Conservation (phyloP, 2,113 vertebrate genomes). For the Chroicocephalus ridibundus region DNA sequence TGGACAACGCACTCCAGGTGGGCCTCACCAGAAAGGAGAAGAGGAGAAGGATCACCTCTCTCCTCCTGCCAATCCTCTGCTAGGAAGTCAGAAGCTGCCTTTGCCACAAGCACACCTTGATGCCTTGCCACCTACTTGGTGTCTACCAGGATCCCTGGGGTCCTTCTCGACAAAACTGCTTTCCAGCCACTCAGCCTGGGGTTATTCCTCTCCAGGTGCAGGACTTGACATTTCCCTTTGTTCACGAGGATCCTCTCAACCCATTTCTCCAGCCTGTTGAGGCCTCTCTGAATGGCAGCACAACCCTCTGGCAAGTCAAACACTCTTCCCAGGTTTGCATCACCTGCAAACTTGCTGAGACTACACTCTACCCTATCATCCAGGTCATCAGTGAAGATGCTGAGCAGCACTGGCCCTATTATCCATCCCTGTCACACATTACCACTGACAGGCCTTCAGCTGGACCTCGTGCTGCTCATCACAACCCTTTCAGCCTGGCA, state of each 20-base stretch:
- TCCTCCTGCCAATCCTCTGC: not conserved
- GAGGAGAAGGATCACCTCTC: not conserved
- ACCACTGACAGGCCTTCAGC: not conserved
- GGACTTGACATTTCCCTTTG: not conserved
- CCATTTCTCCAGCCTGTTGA: not conserved
- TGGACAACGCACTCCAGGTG: not conserved
- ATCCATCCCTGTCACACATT: too few species aligned
- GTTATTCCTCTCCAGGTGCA: not conserved
- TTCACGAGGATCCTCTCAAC: not conserved
- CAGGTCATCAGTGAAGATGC: not conserved
- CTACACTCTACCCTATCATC: not conserved
- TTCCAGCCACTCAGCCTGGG: not conserved
- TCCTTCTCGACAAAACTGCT: not conserved
- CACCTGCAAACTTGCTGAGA: not conserved
- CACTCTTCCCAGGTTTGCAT: not conserved
- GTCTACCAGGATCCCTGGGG: not conserved
- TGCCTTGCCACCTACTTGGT: fast-evolving
- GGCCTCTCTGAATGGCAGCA: not conserved
- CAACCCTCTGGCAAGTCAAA: not conserved
- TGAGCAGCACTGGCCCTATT: not conserved
- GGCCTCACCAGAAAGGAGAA: not conserved
- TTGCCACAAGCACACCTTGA: not conserved
- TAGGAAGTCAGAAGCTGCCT: not conserved
- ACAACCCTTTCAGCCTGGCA: not conserved
- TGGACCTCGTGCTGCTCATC: not conserved